Evolutionary conservation across 2,797 vertebrate genomes (phyloP), one percentile per base, ranked within the genome.

Genomic region (Pseudocheirus occidentalis): DNA sequence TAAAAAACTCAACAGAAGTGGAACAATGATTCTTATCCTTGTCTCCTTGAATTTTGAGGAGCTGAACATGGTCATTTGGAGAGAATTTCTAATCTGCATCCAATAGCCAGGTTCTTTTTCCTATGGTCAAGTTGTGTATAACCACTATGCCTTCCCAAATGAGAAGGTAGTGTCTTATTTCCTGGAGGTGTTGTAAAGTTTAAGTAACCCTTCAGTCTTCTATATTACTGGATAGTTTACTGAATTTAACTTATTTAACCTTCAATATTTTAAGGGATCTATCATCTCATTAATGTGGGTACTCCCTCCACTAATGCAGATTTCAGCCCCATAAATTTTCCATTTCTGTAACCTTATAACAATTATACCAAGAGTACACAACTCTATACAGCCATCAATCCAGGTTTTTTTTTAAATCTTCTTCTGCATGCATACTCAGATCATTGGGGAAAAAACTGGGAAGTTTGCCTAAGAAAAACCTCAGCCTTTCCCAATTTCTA

Each of bases 1-100:
- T 34, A 3, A 62, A 94, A 93, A 96, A 97, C 95, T 96, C 94
- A 97, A 94, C 93, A 94, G 94, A 95, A 97, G 94, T 92, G 92
- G 93, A 95, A 94, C 91, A 95, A 96, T 96, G 29, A 46, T 57
- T 91, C 91, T 93, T 96, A 91, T 50, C 46, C 93, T 90, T 87
- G 90, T 92, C 57, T 92, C 62, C 95, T 55, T 96, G 92, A 95
- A 89, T 93, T 57, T 0, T 92, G 34, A 62, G 56, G 93, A 94
- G 59, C 93, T 81, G 87, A 94, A 95, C 90, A 94, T 94, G 94
- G 96, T 91, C 97, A 93, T 95, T 94, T 90, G 46, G 52, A 66
- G 31, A 66, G 31, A 66, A 66, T 66, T 66, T 66, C 12, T 16
- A 66, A 66, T 66, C 13, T 66, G 31, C 4, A 34, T 62, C 59